These are phyloP conservation scores for Leptopilina myrica DNA, from an alignment of 2,888 invertebrate species.

Conservation along the genomic window DNA sequence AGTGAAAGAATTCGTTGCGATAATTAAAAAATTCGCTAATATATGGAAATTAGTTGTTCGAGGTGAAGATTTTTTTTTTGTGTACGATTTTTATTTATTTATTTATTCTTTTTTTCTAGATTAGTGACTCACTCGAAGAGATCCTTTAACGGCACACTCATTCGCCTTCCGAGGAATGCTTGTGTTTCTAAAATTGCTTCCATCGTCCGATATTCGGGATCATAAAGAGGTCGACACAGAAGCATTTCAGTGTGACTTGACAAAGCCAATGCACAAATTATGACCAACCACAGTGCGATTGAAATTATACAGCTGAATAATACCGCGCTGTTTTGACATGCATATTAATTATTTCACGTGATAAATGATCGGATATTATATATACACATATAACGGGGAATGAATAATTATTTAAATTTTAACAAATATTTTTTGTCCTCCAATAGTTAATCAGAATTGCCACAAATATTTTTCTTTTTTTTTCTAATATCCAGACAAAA, in stretches of 20 bases:
- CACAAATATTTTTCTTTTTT: too few relatives aligned
- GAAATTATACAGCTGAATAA: conserved; percentile 80
- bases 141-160: conserved; percentile 79
- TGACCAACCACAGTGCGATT: conserved; percentile 80
- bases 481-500: too few relatives aligned
- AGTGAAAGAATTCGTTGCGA: too few relatives aligned
- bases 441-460: too few relatives aligned
- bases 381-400: too few relatives aligned
- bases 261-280: conserved; percentile 80
- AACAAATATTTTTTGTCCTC: too few relatives aligned
- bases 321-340: conserved; percentile 64
- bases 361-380: background rate
- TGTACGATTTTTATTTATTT: too few relatives aligned
- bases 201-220: conserved; percentile 82
- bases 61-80: too few relatives aligned
- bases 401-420: too few relatives aligned
- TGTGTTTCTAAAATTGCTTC: conserved; percentile 81
- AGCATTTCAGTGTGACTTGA: conserved; percentile 84
- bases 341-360: background rate
- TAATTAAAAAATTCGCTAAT: too few relatives aligned
- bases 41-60: too few relatives aligned
- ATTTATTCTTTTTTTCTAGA: background rate
- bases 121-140: conserved; percentile 77
- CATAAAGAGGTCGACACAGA: conserved; percentile 85
- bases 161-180: conserved; percentile 73